These are phyloP conservation scores for Dasyprocta punctata DNA, from an alignment of 2,113 vertebrate genomes.

Conservation along the genomic window DNA sequence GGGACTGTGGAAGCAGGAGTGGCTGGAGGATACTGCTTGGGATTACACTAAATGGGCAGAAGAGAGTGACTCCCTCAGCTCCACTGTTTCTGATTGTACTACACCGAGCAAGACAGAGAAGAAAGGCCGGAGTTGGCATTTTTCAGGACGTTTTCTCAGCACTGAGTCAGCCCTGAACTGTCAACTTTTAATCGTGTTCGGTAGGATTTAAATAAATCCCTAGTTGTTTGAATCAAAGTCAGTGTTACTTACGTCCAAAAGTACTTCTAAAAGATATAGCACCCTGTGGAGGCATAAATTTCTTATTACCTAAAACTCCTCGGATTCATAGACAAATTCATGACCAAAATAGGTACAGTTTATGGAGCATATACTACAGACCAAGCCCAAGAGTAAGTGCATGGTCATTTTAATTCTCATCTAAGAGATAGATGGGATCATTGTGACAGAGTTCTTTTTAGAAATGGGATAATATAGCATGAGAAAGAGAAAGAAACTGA, in stretches of 20 bases:
- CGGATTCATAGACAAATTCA: background rate
- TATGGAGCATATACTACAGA: background rate
- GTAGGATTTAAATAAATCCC: background rate
- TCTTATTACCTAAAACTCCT: background rate
- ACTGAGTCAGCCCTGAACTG: background rate
- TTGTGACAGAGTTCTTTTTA: background rate
- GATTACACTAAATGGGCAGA: background rate
- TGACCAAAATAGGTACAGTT: background rate
- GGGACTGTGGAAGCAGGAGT: background rate
- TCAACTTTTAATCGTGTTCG: background rate
- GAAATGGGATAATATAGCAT: background rate
- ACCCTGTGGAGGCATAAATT: background rate
- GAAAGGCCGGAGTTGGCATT: background rate
- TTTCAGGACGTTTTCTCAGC: background rate
- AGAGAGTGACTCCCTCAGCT: background rate
- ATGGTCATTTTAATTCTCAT: background rate
- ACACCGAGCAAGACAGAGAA: background rate
- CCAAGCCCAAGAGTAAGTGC: background rate
- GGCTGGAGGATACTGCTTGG: background rate
- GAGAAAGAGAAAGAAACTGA: background rate
- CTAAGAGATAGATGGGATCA: background rate
- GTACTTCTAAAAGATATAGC: background rate
- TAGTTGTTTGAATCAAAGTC: background rate
- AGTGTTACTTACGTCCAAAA: background rate
- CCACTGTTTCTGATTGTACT: background rate